Percentiles rank a stretch among this genome's conserved stretches.
Conservation (phyloP, 2,888 invertebrate genomes). For the Elaeidobius kamerunicus region DNA sequence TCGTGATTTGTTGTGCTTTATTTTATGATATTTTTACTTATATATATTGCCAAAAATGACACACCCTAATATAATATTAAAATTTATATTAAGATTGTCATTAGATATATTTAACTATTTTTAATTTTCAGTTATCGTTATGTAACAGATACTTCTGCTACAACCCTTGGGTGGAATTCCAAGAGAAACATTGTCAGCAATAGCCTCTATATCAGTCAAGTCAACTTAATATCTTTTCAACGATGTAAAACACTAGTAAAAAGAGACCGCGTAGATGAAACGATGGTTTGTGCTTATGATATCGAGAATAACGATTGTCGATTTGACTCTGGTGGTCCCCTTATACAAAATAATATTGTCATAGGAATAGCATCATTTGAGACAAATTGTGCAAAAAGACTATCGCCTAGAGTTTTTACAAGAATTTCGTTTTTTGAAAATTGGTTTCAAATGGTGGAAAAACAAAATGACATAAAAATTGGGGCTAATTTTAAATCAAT, state of each 20-base stretch:
- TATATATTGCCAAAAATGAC: no score
- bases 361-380: constrained; percentile 36
- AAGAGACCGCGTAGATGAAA: constrained; percentile 29
- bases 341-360: constrained; percentile 34
- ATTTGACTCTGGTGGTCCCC: constrained; percentile 36
- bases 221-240: constrained; percentile 32
- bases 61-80: no score
- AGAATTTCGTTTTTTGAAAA: constrained; percentile 34
- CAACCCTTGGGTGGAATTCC: constrained; percentile 33
- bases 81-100: no score
- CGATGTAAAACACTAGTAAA: constrained; percentile 29
- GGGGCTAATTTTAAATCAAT: constrained; percentile 22
- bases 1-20: no score
- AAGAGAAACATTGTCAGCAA: constrained; percentile 22
- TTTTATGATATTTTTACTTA: no score
- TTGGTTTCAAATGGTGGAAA: constrained; percentile 34
- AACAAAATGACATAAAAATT: constrained; percentile 27
- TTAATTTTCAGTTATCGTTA: constrained; percentile 33
- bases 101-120: not conserved
- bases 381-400: constrained; percentile 32
- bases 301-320: constrained; percentile 31
- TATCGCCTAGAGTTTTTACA: constrained; percentile 35
- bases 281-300: constrained; percentile 34
- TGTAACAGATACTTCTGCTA: constrained; percentile 33
- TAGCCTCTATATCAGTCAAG: constrained; percentile 29